phyloP scores from a whole-genome alignment of 2,113 vertebrate species.

The Takifugu flavidus region DNA sequence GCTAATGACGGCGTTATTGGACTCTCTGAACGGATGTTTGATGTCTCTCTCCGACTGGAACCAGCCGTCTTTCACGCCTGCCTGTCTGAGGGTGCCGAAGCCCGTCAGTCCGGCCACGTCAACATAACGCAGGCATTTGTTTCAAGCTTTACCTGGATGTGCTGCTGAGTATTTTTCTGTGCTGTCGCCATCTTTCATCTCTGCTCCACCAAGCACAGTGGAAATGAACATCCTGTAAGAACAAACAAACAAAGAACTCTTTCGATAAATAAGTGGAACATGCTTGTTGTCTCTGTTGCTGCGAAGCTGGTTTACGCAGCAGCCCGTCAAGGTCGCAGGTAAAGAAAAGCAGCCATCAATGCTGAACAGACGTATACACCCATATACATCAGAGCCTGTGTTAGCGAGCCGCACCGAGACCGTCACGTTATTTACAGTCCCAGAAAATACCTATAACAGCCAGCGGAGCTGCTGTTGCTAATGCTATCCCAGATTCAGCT shows the following conservation, averaged over 20 bases:
- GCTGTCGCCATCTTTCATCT: too few species aligned
- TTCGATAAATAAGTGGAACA: neutral
- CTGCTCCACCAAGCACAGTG: too few species aligned
- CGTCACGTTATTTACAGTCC: too few species aligned
- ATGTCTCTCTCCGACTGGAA: neutral
- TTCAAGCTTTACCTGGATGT: too few species aligned
- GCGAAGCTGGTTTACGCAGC: neutral
- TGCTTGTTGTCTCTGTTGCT: too few species aligned
- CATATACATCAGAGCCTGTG: too few species aligned
- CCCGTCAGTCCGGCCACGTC: slow-evolving; percentile 16
- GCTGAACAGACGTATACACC: neutral
- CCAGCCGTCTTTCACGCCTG: neutral
- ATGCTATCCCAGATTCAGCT: neutral
- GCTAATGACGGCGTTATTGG: neutral
- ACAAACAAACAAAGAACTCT: neutral
- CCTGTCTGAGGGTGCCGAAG: slow-evolving; percentile 1
- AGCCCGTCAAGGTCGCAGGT: slow-evolving; percentile 1
- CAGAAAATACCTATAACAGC: too few species aligned
- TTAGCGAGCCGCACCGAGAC: too few species aligned
- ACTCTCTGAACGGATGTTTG: neutral
- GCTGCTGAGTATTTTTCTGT: too few species aligned
- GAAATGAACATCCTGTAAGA: neutral
- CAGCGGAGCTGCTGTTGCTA: neutral
- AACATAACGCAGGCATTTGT: slow-evolving; percentile 6
- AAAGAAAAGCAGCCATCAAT: slow-evolving; percentile 4